These are phyloP conservation scores for Cyclophora albipunctata DNA, from an alignment of 2,888 invertebrate genomes.

Conservation along the genomic window DNA sequence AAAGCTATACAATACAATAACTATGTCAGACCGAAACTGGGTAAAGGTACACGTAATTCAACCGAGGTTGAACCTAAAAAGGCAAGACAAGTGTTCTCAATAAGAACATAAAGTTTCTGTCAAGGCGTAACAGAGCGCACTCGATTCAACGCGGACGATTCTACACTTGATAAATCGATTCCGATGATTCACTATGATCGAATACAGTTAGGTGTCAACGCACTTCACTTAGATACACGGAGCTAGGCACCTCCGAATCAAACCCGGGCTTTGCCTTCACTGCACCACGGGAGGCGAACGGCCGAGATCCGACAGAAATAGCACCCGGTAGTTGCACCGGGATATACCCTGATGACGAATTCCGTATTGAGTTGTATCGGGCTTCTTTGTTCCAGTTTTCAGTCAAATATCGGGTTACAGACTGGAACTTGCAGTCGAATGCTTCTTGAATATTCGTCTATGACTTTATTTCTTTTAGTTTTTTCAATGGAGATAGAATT, in stretches of 20 bases:
- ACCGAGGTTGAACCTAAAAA: conserved; percentile 62
- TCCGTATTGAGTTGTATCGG: conserved; percentile 25
- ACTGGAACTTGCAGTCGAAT: background rate
- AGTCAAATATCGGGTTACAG: too few species aligned
- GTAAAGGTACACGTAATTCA: conserved; percentile 58
- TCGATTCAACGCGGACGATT: conserved; percentile 56
- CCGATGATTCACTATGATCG: conserved; percentile 53
- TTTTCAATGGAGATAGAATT: too few species aligned
- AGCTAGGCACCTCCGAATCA: conserved; percentile 43
- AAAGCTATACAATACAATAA: conserved; percentile 23
- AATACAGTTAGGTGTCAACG: conserved; percentile 70
- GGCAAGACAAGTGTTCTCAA: conserved; percentile 60
- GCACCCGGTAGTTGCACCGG: conserved; percentile 68
- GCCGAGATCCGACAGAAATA: conserved; percentile 65
- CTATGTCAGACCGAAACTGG: conserved; percentile 58
- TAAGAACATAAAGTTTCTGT: conserved; percentile 56
- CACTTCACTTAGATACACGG: conserved; percentile 63
- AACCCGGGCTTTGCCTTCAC: conserved; percentile 50
- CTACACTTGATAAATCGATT: conserved; percentile 40
- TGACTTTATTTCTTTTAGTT: too few species aligned
- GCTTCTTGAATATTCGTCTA: conserved; percentile 2
- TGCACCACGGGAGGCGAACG: conserved; percentile 61
- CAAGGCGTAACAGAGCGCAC: conserved; percentile 64
- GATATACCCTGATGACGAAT: conserved; percentile 58
- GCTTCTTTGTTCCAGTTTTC: conserved; percentile 45